Evolutionary conservation across 2,797 vertebrate genomes (phyloP), one percentile per base, ranked within the genome.

Genomic region (Lacerta agilis): DNA sequence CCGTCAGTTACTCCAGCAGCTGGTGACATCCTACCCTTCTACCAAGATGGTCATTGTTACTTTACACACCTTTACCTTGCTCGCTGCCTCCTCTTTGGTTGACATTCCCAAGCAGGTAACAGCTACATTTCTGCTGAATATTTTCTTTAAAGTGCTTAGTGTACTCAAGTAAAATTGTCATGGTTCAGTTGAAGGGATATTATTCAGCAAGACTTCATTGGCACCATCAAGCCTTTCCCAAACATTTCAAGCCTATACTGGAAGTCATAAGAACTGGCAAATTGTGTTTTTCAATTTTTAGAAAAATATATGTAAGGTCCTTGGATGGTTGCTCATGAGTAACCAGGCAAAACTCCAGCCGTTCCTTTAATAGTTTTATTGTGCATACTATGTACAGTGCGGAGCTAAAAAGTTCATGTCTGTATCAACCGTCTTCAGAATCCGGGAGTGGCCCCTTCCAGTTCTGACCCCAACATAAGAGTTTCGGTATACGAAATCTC

Each of bases 31-130:
- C 0, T 99, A 99, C 90, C 99, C 99, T 13, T 99, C 98, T 90
- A 99, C 99, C 77, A 97, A 97, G 71, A 98, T 99, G 98, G 98
- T 99, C 88, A 98, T 99, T 18, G 98, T 99, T 91, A 98, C 98
- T 18, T 95, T 99, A 95, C 99, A 99, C 96, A 99, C 99, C 76
- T 99, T 99, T 90, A 99, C 99, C 29, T 97, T 98, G 94, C 97
- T 99, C 88, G 98, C 99, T 66, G 98, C 98, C 49, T 98, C 98
- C 23, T 99, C 99, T 82, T 97, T 99, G 90, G 98, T 99, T 41
- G 98, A 99, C 87, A 99, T 99, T 82, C 99, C 99, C 38, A 98
- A 99, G 92, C 99, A 99, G 98, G 99, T 99, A 89, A 85, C n/a
- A 29, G 6, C 82, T 88, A 69, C 4, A 81, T 25, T 69, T 77